phyloP scores from a whole-genome alignment of 2,888 invertebrate species.

The Apodemia mormo region DNA sequence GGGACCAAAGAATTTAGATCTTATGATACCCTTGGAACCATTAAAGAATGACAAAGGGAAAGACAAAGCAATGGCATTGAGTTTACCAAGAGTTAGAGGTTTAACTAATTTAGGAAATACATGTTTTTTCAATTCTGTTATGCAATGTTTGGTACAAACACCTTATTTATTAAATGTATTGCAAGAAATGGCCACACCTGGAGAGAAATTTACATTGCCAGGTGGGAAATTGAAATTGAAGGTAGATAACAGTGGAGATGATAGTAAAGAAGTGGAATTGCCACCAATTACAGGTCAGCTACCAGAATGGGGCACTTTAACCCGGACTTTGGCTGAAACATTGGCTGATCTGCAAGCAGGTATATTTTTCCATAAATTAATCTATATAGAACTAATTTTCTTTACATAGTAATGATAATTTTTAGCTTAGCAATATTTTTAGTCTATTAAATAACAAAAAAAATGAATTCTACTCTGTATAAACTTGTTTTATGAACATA shows the following conservation, averaged over 20 bases:
- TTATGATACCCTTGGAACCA: slow-evolving; percentile 50
- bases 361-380: slow-evolving; percentile 36
- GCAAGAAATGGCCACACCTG: slow-evolving; percentile 85
- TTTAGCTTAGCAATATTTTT: no score
- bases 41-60: slow-evolving; percentile 62
- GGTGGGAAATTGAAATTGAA: slow-evolving; percentile 85
- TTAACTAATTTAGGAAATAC: slow-evolving; percentile 96
- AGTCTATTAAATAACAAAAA: no score
- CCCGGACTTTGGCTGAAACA: slow-evolving; percentile 85
- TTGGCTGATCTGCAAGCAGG: slow-evolving; percentile 85
- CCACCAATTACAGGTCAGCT: slow-evolving; percentile 85
- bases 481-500: no score
- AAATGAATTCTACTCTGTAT: no score
- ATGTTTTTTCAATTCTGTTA: slow-evolving; percentile 97
- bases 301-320: slow-evolving; percentile 86
- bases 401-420: no score
- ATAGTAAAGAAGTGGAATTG: slow-evolving; percentile 78
- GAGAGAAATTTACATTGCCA: slow-evolving; percentile 86
- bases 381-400: no score
- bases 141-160: slow-evolving; percentile 95
- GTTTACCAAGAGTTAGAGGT: slow-evolving; percentile 86
- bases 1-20: slow-evolving; percentile 39
- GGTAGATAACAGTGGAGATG: slow-evolving; percentile 59
- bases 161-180: slow-evolving; percentile 88
- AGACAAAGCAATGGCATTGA: slow-evolving; percentile 58